Evolutionary conservation across 2,113 vertebrate genomes (phyloP).

Genomic region (Promerops cafer): DNA sequence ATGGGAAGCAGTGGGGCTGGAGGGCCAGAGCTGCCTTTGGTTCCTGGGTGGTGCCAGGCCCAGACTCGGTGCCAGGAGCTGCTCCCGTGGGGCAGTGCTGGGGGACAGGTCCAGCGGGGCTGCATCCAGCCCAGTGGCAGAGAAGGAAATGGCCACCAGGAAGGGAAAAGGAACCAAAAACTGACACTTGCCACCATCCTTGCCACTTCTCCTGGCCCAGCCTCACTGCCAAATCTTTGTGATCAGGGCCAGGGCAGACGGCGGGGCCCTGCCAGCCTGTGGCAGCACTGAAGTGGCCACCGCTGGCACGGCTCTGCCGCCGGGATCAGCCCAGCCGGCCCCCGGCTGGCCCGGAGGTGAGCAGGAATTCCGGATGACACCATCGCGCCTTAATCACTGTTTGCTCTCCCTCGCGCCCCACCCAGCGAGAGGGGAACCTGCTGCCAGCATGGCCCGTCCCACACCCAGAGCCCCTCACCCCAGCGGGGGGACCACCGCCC

Average conservation of each 20-base stretch:
- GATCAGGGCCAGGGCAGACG: background rate
- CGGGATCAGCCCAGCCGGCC: background rate
- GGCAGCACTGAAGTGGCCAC: background rate
- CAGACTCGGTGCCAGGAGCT: background rate
- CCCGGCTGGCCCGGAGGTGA: background rate
- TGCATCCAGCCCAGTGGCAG: accelerated
- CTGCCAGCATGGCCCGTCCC: background rate
- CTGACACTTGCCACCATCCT: background rate
- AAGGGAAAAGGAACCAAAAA: background rate
- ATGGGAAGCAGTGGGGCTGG: accelerated
- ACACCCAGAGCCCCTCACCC: background rate
- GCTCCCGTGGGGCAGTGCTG: accelerated
- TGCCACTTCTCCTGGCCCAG: background rate
- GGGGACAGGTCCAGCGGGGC: background rate
- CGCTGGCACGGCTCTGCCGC: accelerated
- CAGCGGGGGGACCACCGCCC: accelerated
- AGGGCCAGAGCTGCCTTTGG: background rate
- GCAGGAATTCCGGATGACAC: conserved; percentile 38
- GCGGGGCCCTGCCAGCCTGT: accelerated
- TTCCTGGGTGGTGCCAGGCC: background rate
- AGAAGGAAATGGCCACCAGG: accelerated
- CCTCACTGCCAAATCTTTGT: accelerated
- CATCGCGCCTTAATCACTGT: background rate
- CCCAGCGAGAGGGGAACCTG: background rate
- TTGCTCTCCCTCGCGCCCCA: background rate